Percentiles rank a stretch among this genome's conserved stretches.
These are phyloP conservation scores for Shargacucullia verbasci DNA, from an alignment of 2,888 invertebrate species.

Conservation along the genomic window DNA sequence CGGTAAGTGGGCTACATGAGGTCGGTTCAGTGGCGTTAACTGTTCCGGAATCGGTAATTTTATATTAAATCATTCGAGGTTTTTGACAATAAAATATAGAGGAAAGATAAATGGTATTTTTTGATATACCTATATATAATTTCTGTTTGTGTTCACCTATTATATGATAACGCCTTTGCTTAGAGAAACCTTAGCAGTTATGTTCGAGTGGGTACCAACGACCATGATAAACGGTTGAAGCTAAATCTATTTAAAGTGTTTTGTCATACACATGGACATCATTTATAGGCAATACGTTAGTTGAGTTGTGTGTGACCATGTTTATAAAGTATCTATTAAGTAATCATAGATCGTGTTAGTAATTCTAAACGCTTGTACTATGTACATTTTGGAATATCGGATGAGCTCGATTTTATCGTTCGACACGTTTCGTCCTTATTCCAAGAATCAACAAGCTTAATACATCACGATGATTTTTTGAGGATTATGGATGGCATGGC, in stretches of 20 bases:
- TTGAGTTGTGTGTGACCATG: slow-evolving; percentile 4
- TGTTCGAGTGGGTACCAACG: too few species aligned
- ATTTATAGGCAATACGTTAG: slow-evolving; percentile 15
- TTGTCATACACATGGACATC: slow-evolving; percentile 14
- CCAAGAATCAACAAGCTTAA: too few species aligned
- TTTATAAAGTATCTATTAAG: slow-evolving; percentile 23
- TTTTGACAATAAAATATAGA: slow-evolving; percentile 9
- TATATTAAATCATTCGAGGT: slow-evolving; percentile 6
- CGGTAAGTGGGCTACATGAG: slow-evolving; percentile 63
- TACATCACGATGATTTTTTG: too few species aligned
- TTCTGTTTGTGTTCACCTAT: too few species aligned
- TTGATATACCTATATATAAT: too few species aligned
- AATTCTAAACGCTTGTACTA: background rate
- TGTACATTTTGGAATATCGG: background rate
- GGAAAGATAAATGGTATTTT: background rate
- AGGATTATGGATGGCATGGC: too few species aligned
- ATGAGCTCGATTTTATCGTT: too few species aligned
- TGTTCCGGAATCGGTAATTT: slow-evolving; percentile 58
- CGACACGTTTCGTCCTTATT: too few species aligned
- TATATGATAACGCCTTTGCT: too few species aligned
- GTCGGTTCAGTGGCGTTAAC: slow-evolving; percentile 59
- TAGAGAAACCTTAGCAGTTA: too few species aligned
- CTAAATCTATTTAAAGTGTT: slow-evolving; percentile 11
- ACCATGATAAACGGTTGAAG: background rate
- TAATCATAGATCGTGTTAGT: slow-evolving; percentile 14